These are phyloP conservation scores for Hemicrepidius hirtus DNA, from an alignment of 2,888 invertebrate genomes.

Conservation along the genomic window DNA sequence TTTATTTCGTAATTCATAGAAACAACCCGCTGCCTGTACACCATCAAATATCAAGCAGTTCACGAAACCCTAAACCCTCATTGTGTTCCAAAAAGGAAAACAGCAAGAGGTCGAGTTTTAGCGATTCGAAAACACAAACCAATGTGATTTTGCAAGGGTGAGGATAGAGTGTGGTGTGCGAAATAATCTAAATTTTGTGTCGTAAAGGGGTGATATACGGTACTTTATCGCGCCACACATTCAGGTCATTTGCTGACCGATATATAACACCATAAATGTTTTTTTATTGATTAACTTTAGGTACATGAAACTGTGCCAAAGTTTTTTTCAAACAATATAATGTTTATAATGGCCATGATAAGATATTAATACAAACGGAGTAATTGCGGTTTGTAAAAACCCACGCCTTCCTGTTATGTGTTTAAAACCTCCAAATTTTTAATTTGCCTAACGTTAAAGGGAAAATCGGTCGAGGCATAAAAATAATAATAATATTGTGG, in stretches of 20 bases:
- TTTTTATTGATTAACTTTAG: slow-evolving; percentile 19
- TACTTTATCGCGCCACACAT: slow-evolving; percentile 45
- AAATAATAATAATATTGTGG: no score
- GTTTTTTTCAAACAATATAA: background rate
- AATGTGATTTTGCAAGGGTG: slow-evolving; percentile 42
- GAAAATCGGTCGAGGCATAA: no score
- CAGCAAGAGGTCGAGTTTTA: slow-evolving; percentile 17
- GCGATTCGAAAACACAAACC: slow-evolving; percentile 22
- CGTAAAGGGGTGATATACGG: slow-evolving; percentile 45
- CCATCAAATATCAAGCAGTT: slow-evolving; percentile 37
- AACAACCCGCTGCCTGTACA: slow-evolving; percentile 38
- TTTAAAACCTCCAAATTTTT: no score
- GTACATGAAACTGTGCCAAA: background rate
- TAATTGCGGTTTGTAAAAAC: no score
- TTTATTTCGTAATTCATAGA: slow-evolving; percentile 45
- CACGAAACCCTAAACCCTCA: slow-evolving; percentile 36
- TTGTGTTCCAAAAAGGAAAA: background rate
- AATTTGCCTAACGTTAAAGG: no score
- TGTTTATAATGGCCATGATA: no score
- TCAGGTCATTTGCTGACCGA: slow-evolving; percentile 46
- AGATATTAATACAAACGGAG: no score
- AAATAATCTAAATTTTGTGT: slow-evolving; percentile 50
- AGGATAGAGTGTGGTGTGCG: slow-evolving; percentile 41
- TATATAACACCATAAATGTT: slow-evolving; percentile 41
- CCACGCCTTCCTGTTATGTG: no score